Base-by-base conservation (phyloP, 2,113 vertebrate genomes). In the Taurulus bubalis region DNA sequence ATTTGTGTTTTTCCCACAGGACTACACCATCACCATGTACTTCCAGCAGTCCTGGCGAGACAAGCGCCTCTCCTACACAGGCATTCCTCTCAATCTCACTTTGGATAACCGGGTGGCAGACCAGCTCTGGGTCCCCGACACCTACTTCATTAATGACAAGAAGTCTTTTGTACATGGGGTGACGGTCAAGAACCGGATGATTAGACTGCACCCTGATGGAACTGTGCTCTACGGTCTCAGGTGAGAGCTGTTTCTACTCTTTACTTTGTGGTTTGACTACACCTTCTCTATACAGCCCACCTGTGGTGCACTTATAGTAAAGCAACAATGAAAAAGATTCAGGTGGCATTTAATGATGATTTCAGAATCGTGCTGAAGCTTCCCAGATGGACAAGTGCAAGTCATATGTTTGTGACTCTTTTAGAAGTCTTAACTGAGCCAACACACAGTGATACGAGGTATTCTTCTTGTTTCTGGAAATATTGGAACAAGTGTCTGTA, bases 1-100 rank as follows among this genome's bases (percentile, higher is more conserved):
- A 2, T 30, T 14, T 38, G 62, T 90, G 42, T 65, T 36, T 24
- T 66, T 65, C 55, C 79, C 30, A 20, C 92, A 98, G 97, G 97
- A 98, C 90, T 98, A 98, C 85, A 98, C 97, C 62, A 95, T 98
- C 87, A 98, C 97, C 88, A 98, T 98, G 96, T 98, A 98, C 86
- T 98, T 98, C 91, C 97, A 98, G 87, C 97, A 98, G 87, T 97
- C 97, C 15, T 98, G 97, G 97, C 96, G 97, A 74, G 97, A 98
- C 94, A 98, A 98, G 94, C 96, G 97, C 28, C 94, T 98, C 8
- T 98, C 97, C 60, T 98, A 98, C 87, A 97, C 97, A 45, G 97
- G 97, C 91, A 98, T 98, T 69, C 97, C 97, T 66, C 93, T 98
- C 87, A 98, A 98, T 79, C 95, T 98, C 75, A 97, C 97, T 9